Evolutionary conservation across 2,888 invertebrate species (phyloP).

Genomic region (Panopea generosa): DNA sequence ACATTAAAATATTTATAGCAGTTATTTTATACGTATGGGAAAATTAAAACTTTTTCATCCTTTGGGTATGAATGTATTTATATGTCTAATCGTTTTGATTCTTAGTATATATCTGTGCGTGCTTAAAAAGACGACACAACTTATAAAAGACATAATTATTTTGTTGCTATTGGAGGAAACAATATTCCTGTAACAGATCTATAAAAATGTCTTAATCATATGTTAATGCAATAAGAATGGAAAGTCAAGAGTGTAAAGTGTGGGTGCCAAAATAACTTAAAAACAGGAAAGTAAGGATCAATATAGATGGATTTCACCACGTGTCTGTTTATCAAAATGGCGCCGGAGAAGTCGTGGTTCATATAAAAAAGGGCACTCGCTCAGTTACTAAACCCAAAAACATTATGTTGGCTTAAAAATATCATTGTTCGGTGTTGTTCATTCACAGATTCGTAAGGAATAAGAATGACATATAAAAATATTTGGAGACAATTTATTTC

Average conservation of each 20-base stretch:
- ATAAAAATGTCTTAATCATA: not conserved
- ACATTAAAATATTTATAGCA: too few species aligned
- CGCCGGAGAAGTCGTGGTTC: not conserved
- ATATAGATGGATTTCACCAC: constrained; percentile 7
- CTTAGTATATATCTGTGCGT: too few species aligned
- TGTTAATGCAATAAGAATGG: not conserved
- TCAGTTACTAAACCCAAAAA: constrained; percentile 14
- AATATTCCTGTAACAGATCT: not conserved
- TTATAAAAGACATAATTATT: too few species aligned
- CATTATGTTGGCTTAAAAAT: constrained; percentile 5
- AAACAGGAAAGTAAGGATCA: constrained; percentile 9
- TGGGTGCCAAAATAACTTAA: not conserved
- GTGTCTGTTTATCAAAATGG: constrained; percentile 24
- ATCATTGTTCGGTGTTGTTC: constrained; percentile 5
- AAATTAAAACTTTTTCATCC: too few species aligned
- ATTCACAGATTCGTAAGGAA: not conserved
- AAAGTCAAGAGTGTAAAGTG: too few species aligned
- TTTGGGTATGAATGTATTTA: too few species aligned
- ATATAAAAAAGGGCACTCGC: constrained; percentile 22
- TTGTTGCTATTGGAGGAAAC: too few species aligned
- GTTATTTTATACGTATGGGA: too few species aligned
- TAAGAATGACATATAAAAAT: not conserved
- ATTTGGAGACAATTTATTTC: constrained; percentile 12
- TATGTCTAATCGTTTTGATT: too few species aligned
- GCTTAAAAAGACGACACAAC: too few species aligned